These are phyloP conservation scores for Tetramorium alpestre DNA, from an alignment of 1,140 invertebrate species.

Conservation along the genomic window DNA sequence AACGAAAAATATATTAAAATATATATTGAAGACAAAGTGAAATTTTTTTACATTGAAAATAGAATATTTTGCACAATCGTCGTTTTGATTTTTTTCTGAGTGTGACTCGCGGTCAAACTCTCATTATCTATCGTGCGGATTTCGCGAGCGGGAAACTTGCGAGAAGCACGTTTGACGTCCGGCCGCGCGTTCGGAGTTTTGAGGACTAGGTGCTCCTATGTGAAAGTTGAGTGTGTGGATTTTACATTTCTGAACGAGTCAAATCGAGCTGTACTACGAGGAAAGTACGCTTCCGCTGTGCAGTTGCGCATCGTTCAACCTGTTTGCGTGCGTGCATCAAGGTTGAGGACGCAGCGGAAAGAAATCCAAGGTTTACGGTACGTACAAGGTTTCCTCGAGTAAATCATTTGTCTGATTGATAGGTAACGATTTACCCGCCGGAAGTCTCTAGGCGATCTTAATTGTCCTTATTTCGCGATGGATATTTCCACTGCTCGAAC, in stretches of 20 bases:
- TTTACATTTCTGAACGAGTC: background rate
- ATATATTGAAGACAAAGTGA: background rate
- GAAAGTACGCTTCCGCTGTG: background rate
- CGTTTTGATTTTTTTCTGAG: background rate
- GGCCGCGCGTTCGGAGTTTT: background rate
- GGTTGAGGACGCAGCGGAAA: slow-evolving; percentile 63
- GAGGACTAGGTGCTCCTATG: background rate
- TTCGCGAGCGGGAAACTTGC: no score
- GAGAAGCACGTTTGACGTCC: background rate
- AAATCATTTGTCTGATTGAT: background rate
- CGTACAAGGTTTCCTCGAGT: slow-evolving; percentile 32
- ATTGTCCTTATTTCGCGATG: background rate
- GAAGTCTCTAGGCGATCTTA: background rate
- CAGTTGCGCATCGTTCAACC: background rate
- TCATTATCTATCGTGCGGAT: no score
- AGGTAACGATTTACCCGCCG: background rate
- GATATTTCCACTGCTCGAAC: background rate
- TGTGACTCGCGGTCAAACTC: background rate
- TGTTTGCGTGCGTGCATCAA: slow-evolving; percentile 25
- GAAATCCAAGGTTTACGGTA: slow-evolving; percentile 56
- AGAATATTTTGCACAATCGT: background rate
- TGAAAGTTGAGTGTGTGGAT: background rate
- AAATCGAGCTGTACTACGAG: background rate
- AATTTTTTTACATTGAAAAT: background rate
- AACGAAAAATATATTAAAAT: background rate